phyloP scores from a whole-genome alignment of 2,888 invertebrate species.

The Clusia tigrina region DNA sequence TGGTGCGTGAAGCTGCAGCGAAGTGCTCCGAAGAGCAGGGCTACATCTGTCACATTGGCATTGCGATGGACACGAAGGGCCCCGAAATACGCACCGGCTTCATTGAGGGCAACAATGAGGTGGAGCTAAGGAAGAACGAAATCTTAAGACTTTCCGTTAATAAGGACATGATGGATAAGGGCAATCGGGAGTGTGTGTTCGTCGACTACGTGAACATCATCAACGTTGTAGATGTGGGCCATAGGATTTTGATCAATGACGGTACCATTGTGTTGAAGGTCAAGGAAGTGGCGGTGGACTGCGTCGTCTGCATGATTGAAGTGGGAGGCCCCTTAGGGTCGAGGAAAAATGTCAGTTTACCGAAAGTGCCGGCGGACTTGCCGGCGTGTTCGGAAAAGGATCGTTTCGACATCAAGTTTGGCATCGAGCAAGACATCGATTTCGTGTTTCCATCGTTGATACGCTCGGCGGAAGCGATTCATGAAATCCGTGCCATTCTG shows the following conservation, averaged over 20 bases:
- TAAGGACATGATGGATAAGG: constrained; percentile 76
- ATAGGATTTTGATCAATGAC: constrained; percentile 90
- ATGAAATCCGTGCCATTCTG: constrained; percentile 82
- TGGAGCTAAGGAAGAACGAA: constrained; percentile 82
- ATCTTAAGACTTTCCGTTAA: constrained; percentile 85
- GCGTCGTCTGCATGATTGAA: constrained; percentile 82
- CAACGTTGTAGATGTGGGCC: constrained; percentile 83
- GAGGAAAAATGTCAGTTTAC: constrained; percentile 93
- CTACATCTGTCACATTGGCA: constrained; percentile 81
- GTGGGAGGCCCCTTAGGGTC: constrained; percentile 93
- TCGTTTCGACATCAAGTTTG: constrained; percentile 84
- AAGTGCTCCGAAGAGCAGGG: constrained; percentile 76
- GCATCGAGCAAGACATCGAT: constrained; percentile 79
- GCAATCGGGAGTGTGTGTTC: constrained; percentile 75
- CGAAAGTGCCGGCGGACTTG: constrained; percentile 90
- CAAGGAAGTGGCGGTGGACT: constrained; percentile 70
- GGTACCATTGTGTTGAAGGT: constrained; percentile 91
- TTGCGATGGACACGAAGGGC: constrained; percentile 85
- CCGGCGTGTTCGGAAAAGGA: constrained; percentile 97
- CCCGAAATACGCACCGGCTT: constrained; percentile 70
- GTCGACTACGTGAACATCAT: constrained; percentile 95
- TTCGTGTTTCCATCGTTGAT: constrained; percentile 98
- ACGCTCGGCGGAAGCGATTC: constrained; percentile 82
- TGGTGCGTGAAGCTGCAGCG: constrained; percentile 81
- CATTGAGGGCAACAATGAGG: constrained; percentile 83